Evolutionary conservation across 1,140 invertebrate species (phyloP).

Genomic region (Trichonephila inaurata): DNA sequence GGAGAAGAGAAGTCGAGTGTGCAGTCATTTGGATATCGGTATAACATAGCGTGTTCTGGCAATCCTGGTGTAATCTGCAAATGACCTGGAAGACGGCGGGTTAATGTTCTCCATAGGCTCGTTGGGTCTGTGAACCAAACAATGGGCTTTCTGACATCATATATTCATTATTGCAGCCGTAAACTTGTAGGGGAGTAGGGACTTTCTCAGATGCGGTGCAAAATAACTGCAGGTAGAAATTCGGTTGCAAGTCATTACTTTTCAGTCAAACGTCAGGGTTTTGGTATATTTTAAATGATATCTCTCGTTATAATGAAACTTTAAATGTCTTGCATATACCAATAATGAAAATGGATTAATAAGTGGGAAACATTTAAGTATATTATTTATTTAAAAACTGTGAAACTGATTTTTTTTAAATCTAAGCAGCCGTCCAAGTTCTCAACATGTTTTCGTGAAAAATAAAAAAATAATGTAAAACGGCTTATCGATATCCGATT

Average conservation of each 20-base stretch:
- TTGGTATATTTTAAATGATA: not conserved
- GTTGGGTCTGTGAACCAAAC: slow-evolving; percentile 60
- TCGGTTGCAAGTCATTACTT: not conserved
- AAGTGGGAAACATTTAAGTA: too few relatives aligned
- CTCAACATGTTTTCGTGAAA: too few relatives aligned
- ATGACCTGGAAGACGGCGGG: slow-evolving; percentile 73
- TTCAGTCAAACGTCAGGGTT: not conserved
- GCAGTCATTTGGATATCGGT: slow-evolving; percentile 63
- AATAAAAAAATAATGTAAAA: too few relatives aligned
- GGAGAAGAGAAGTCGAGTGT: slow-evolving; percentile 15
- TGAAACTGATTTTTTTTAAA: too few relatives aligned
- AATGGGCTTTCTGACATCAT: slow-evolving; percentile 69
- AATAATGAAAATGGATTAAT: too few relatives aligned
- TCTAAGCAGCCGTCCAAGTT: too few relatives aligned
- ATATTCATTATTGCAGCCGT: slow-evolving; percentile 70
- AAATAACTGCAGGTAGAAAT: not conserved
- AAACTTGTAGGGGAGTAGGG: slow-evolving; percentile 23
- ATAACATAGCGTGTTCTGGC: slow-evolving; percentile 38
- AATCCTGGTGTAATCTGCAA: slow-evolving; percentile 70
- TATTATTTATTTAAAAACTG: too few relatives aligned
- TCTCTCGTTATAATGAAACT: too few relatives aligned
- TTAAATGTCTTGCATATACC: too few relatives aligned
- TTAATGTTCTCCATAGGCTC: slow-evolving; percentile 72
- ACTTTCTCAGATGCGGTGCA: not conserved
- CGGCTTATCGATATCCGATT: too few relatives aligned